Evolutionary conservation across 2,797 vertebrate genomes (phyloP).

Genomic region (Micromesistius poutassou): DNA sequence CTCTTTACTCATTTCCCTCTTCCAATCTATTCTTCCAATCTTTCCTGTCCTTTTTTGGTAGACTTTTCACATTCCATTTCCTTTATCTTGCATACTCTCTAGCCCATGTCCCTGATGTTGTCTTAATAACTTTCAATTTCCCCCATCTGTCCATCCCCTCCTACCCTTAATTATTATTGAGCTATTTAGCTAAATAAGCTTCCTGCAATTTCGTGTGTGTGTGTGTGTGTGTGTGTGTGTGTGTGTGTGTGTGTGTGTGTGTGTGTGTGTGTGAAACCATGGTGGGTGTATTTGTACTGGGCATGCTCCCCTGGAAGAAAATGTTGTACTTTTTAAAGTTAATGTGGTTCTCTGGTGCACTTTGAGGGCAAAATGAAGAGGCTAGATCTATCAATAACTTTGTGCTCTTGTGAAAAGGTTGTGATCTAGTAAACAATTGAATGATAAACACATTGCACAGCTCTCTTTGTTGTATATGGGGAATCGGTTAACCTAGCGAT

Average conservation of each 20-base stretch:
- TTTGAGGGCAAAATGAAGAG: too few relatives aligned
- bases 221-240: neutral
- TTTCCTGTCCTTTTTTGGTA: neutral
- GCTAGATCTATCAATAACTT: too few relatives aligned
- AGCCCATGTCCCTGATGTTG: neutral
- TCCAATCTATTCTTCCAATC: slow-evolving; percentile 3
- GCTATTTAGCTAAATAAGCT: neutral
- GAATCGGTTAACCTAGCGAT: too few relatives aligned
- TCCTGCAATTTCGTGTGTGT: neutral
- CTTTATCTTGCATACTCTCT: neutral
- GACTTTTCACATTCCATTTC: slow-evolving; percentile 5
- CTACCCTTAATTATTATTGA: too few relatives aligned
- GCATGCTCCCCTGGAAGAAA: too few relatives aligned
- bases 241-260: neutral
- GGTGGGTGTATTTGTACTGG: too few relatives aligned
- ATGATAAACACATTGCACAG: too few relatives aligned
- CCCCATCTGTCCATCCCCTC: neutral
- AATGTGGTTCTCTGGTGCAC: too few relatives aligned
- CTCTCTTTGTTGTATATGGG: too few relatives aligned
- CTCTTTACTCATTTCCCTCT: neutral
- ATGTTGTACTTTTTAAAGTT: too few relatives aligned
- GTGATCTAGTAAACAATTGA: too few relatives aligned
- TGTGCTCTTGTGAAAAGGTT: too few relatives aligned
- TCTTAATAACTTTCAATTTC: slow-evolving; percentile 2
- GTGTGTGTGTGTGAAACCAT: neutral